A percentile compares a stretch with the other conserved stretches of the same genome.
These are phyloP conservation scores for Holacanthus passer DNA, from an alignment of 2,113 vertebrate species.

Conservation along the genomic window DNA sequence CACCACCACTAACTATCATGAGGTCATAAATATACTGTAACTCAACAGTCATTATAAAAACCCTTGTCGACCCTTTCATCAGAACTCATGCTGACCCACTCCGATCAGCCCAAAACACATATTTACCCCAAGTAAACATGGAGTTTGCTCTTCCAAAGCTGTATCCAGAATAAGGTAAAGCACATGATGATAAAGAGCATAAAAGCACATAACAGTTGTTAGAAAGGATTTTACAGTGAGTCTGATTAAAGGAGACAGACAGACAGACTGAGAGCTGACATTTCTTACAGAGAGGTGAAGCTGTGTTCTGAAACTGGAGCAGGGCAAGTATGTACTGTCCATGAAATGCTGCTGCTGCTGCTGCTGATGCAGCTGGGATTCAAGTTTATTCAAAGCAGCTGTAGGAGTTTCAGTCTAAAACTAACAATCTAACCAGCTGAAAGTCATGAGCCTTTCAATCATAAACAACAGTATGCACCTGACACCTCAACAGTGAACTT, in stretches of 20 bases:
- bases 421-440: too few species aligned
- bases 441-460: too few species aligned
- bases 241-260: background rate
- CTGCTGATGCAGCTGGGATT: too few species aligned
- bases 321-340: too few species aligned
- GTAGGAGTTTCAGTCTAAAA: too few species aligned
- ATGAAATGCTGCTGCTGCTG: too few species aligned
- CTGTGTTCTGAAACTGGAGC: too few species aligned
- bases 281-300: too few species aligned
- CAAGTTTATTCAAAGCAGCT: too few species aligned
- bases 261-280: background rate
- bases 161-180: constrained; percentile 13
- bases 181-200: background rate
- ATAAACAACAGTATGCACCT: too few species aligned
- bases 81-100: background rate
- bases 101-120: background rate
- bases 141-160: background rate
- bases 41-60: background rate
- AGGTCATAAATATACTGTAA: background rate
- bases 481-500: too few species aligned
- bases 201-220: background rate
- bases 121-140: background rate
- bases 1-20: background rate
- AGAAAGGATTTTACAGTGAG: background rate
- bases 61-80: background rate